Evolutionary conservation across 2,888 invertebrate species (phyloP).

Genomic region (Chymomyza caudatula): DNA sequence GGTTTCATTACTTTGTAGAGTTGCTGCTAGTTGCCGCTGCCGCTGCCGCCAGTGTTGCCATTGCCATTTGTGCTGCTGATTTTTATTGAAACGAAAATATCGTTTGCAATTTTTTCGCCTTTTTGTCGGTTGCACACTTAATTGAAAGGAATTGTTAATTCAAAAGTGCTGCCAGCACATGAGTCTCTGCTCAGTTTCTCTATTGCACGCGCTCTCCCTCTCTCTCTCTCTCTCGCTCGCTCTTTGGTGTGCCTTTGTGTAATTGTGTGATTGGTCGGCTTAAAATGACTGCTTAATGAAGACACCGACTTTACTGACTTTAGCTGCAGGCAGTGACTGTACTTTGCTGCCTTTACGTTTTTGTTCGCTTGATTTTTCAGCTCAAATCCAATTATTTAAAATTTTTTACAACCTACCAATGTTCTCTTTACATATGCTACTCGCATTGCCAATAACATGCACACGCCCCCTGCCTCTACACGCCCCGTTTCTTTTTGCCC

Average conservation of each 20-base stretch:
- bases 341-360: slow-evolving; percentile 2
- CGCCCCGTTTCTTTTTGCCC: not conserved
- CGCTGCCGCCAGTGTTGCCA: not conserved
- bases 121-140: slow-evolving; percentile 63
- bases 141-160: slow-evolving; percentile 70
- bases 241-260: slow-evolving; percentile 34
- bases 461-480: not conserved
- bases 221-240: not conserved
- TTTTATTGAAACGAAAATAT: slow-evolving; percentile 69
- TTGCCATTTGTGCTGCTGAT: slow-evolving; percentile 29
- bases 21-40: slow-evolving; percentile 4
- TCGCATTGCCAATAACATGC: not conserved
- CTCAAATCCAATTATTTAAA: slow-evolving; percentile 28
- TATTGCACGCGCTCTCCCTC: not conserved
- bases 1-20: slow-evolving; percentile 49
- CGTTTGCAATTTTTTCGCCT: slow-evolving; percentile 38
- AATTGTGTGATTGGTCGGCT: slow-evolving; percentile 51
- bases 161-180: slow-evolving; percentile 25
- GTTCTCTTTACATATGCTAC: slow-evolving; percentile 13
- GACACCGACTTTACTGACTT: slow-evolving; percentile 19
- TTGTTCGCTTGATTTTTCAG: slow-evolving; percentile 23
- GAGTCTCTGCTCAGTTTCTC: not conserved
- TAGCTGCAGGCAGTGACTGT: slow-evolving; percentile 9
- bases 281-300: slow-evolving; percentile 42
- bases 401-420: slow-evolving; percentile 8